Percentiles rank a stretch among this genome's conserved stretches.
Evolutionary conservation across 30 jellyfish, hydroid and myxozoan species (phyloP).

Genomic region (Hydractinia echinata): DNA sequence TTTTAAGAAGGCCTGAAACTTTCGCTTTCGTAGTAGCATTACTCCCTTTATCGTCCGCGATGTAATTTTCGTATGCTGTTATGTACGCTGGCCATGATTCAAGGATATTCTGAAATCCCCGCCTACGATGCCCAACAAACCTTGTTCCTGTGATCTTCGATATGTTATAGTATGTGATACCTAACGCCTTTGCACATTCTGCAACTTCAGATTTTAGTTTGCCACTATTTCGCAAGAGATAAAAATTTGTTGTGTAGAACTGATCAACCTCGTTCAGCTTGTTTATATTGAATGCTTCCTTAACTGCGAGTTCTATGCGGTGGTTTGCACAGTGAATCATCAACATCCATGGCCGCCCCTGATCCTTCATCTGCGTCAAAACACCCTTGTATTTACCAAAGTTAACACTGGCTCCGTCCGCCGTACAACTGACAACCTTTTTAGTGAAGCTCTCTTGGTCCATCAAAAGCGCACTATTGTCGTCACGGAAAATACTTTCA

Average conservation of each 20-base stretch:
- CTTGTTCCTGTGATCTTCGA: constrained; percentile 41
- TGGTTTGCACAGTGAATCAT: constrained; percentile 4
- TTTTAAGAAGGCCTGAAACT: too few relatives aligned
- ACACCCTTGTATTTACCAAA: background rate
- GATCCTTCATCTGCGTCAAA: constrained; percentile 18
- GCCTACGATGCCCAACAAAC: constrained; percentile 37
- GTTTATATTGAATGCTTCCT: constrained; percentile 20
- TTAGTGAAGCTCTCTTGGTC: too few relatives aligned
- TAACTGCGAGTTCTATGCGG: constrained; percentile 30
- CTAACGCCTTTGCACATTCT: constrained; percentile 40
- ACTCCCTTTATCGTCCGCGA: constrained; percentile 34
- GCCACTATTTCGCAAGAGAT: constrained; percentile 17
- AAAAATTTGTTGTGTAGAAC: constrained; percentile 33
- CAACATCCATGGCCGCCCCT: constrained; percentile 35
- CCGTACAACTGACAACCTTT: constrained; percentile 2
- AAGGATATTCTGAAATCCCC: constrained; percentile 37
- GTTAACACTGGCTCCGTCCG: too few relatives aligned
- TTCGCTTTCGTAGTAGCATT: constrained; percentile 19
- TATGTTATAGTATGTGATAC: constrained; percentile 24
- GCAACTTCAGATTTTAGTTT: constrained; percentile 22
- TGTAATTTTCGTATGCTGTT: constrained; percentile 36
- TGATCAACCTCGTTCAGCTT: constrained; percentile 28
- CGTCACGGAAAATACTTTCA: constrained; percentile 4
- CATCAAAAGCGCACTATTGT: too few relatives aligned
- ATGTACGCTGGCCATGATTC: constrained; percentile 52